Percentiles rank a stretch among this genome's conserved stretches.
Conservation (phyloP, 2,797 vertebrate species). For the Chanos chanos region DNA sequence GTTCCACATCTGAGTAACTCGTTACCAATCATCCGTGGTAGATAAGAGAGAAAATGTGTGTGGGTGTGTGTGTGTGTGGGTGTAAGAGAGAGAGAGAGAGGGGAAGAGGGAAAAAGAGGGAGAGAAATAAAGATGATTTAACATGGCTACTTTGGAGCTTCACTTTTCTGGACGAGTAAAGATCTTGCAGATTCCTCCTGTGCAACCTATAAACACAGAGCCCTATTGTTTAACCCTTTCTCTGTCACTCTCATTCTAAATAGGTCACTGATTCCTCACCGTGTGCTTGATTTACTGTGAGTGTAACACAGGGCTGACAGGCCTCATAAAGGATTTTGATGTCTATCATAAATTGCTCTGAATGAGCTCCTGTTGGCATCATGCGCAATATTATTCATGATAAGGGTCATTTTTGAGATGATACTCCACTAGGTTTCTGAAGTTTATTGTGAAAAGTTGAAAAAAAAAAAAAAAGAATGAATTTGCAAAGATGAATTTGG, state of each 20-base stretch:
- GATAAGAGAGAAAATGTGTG: no score
- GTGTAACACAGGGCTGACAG: constrained; percentile 2
- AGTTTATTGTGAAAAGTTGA: not conserved
- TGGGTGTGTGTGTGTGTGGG: no score
- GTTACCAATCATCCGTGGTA: not conserved
- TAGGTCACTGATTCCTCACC: constrained; percentile 22
- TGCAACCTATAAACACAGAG: constrained; percentile 20
- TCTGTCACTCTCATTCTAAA: constrained; percentile 34
- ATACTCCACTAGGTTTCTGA: constrained; percentile 13
- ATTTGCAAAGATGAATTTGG: no score
- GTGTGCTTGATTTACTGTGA: constrained; percentile 26
- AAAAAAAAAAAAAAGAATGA: not conserved
- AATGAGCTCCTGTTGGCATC: constrained; percentile 7
- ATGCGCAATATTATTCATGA: constrained; percentile 17
- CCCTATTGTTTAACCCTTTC: constrained; percentile 40
- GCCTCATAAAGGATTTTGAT: constrained; percentile 13
- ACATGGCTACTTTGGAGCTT: constrained; percentile 29
- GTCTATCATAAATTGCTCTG: constrained; percentile 27
- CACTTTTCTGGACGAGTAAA: constrained; percentile 40
- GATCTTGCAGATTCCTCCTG: constrained; percentile 25
- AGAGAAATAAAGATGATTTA: constrained; percentile 15
- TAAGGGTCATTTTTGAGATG: constrained; percentile 1
- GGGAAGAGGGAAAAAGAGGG: not conserved
- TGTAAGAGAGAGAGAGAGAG: no score
- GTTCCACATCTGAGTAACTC: not conserved